Evolutionary conservation across 1,140 invertebrate species (phyloP).

Genomic region (Linepithema humile): DNA sequence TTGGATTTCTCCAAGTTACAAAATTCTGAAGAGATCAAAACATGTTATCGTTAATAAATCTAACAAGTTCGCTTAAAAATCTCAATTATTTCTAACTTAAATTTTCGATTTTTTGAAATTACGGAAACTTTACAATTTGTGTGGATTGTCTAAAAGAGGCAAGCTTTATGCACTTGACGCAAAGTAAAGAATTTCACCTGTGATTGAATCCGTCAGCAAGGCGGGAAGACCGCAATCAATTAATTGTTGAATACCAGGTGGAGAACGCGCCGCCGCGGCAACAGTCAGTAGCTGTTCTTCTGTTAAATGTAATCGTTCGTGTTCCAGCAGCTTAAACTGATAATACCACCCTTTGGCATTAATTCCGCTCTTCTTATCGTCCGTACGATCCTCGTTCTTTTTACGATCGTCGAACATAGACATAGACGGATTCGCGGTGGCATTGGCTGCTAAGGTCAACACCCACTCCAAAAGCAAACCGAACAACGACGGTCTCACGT

Average conservation of each 20-base stretch:
- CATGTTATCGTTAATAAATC: background rate
- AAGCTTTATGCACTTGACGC: background rate
- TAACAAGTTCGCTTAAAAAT: background rate
- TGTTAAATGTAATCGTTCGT: slow-evolving; percentile 84
- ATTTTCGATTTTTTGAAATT: too few species aligned
- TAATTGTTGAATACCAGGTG: slow-evolving; percentile 89
- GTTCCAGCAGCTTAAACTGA: slow-evolving; percentile 76
- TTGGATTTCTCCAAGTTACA: slow-evolving; percentile 79
- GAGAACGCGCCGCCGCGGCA: slow-evolving; percentile 91
- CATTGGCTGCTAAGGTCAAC: slow-evolving; percentile 87
- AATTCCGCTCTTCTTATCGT: slow-evolving; percentile 88
- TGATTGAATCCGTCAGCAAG: slow-evolving; percentile 86
- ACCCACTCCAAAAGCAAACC: slow-evolving; percentile 90
- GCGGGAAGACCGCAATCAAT: slow-evolving; percentile 91
- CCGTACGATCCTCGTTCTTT: slow-evolving; percentile 87
- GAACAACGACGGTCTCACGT: slow-evolving; percentile 91
- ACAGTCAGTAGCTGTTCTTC: slow-evolving; percentile 90
- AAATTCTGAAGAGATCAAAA: slow-evolving; percentile 80
- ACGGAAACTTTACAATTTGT: too few species aligned
- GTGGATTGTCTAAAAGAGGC: background rate
- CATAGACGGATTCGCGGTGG: slow-evolving; percentile 83
- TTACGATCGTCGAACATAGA: slow-evolving; percentile 87
- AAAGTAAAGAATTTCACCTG: slow-evolving; percentile 65
- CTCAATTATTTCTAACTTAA: too few species aligned
- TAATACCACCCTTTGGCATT: slow-evolving; percentile 85